Conservation (phyloP, 2,888 invertebrate genomes). For the Zaprionus lineosus region DNA sequence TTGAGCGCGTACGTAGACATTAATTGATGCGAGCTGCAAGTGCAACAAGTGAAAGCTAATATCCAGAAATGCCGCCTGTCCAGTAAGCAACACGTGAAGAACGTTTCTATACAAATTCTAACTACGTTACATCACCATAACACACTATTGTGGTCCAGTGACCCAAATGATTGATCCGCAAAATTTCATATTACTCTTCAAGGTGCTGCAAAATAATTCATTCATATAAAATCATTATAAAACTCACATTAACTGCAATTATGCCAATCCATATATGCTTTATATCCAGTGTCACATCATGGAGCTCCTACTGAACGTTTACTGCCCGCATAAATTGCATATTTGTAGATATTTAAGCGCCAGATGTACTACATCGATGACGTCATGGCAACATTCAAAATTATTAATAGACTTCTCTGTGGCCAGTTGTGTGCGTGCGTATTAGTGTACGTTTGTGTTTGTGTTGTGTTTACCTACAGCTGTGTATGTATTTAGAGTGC, state of each 20-base stretch:
- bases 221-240: slow-evolving; percentile 8
- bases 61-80: slow-evolving; percentile 66
- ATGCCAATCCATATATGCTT: slow-evolving; percentile 22
- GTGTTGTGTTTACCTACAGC: too few species aligned
- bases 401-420: slow-evolving; percentile 65
- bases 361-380: slow-evolving; percentile 74
- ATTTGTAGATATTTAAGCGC: slow-evolving; percentile 50
- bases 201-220: slow-evolving; percentile 14
- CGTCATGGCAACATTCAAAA: slow-evolving; percentile 69
- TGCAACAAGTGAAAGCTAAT: slow-evolving; percentile 70
- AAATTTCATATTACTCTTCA: slow-evolving; percentile 21
- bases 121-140: slow-evolving; percentile 58
- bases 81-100: slow-evolving; percentile 62
- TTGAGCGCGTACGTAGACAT: slow-evolving; percentile 34
- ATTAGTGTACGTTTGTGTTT: not conserved
- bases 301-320: slow-evolving; percentile 12
- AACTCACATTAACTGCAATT: slow-evolving; percentile 15
- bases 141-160: slow-evolving; percentile 23
- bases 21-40: slow-evolving; percentile 53
- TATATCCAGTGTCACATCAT: not conserved
- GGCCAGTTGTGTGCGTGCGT: not conserved
- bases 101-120: slow-evolving; percentile 23
- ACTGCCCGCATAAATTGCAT: slow-evolving; percentile 41
- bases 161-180: slow-evolving; percentile 26
- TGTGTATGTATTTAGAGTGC: slow-evolving; percentile 2